Base-by-base conservation (phyloP, 1,140 invertebrate genomes). In the Odontomachus brunneus region DNA sequence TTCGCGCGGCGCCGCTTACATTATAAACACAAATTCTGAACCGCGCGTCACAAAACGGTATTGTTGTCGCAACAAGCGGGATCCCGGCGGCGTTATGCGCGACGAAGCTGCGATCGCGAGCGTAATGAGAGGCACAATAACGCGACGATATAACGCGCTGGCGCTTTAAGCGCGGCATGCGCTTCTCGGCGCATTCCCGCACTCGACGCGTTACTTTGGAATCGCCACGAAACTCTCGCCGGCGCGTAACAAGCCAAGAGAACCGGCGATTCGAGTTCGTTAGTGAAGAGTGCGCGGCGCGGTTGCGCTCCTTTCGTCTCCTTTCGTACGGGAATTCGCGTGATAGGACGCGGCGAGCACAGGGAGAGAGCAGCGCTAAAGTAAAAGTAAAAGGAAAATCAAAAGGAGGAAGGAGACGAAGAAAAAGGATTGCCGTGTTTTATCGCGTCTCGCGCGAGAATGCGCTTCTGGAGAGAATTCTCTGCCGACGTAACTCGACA, bases 1-100 rank as follows among this genome's bases (percentile, higher is more conserved):
- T 33, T 65, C 59, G 22, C 1, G n/a, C 14, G 48, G 11, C 26
- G 5, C 26, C 22, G 33, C 22, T 51, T 55, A 67, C 81, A 81
- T 81, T 60, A 81, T 85, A 82, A 80, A 86, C 76, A 82, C 26
- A 72, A 81, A 65, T 85, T 81, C 24, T n/a, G n/a, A n/a, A n/a
- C n/a, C n/a, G n/a, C n/a, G n/a, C n/a, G n/a, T n/a, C n/a, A n/a
- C n/a, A n/a, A n/a, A n/a, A n/a, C n/a, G n/a, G n/a, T n/a, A n/a
- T n/a, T n/a, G n/a, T n/a, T n/a, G n/a, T n/a, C n/a, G n/a, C n/a
- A n/a, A n/a, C n/a, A n/a, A 49, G 33, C 17, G 5, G 55, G 26
- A 85, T 85, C 75, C 22, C 51, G 26, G 51, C 57, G 51, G 38
- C 57, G 66, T 82, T 74, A 76, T 29, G n/a, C 29, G 24, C 38